phyloP scores from a whole-genome alignment of 2,888 invertebrate species.

The Subacronicta megacephala region DNA sequence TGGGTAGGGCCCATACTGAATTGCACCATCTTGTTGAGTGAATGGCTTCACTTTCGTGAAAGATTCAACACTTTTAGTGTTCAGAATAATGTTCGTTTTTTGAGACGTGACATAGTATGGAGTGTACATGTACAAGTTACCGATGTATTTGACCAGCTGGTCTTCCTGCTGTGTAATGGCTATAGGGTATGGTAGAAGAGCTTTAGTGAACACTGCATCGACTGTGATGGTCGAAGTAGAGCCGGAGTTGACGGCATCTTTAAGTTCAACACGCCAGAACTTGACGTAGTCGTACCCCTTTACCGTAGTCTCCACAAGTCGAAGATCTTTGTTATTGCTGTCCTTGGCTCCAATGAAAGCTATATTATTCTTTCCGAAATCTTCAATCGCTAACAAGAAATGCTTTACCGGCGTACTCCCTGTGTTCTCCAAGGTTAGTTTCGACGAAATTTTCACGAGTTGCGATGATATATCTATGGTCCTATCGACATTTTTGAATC shows the following conservation, averaged over 20 bases:
- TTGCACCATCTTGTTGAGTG: slow-evolving; percentile 93
- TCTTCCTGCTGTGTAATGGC: slow-evolving; percentile 97
- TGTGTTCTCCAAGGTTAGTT: slow-evolving; percentile 95
- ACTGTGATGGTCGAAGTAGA: slow-evolving; percentile 90
- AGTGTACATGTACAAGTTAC: slow-evolving; percentile 95
- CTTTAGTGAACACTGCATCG: slow-evolving; percentile 94
- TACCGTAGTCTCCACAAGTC: slow-evolving; percentile 85
- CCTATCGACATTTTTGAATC: slow-evolving; percentile 95
- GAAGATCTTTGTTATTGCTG: slow-evolving; percentile 89
- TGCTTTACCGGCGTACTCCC: slow-evolving; percentile 92
- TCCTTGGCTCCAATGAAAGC: slow-evolving; percentile 94
- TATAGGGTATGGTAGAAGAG: slow-evolving; percentile 95
- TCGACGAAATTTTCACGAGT: slow-evolving; percentile 94
- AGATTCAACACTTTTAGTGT: slow-evolving; percentile 94
- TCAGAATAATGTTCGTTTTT: slow-evolving; percentile 94
- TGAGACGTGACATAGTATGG: slow-evolving; percentile 95
- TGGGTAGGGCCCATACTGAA: slow-evolving; percentile 97
- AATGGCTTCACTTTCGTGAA: slow-evolving; percentile 95
- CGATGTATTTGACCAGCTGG: slow-evolving; percentile 96
- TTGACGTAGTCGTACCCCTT: slow-evolving; percentile 84
- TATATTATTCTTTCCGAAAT: slow-evolving; percentile 90
- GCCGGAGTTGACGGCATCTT: slow-evolving; percentile 90
- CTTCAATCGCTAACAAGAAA: slow-evolving; percentile 93
- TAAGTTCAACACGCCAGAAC: slow-evolving; percentile 90
- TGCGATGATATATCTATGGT: slow-evolving; percentile 96